Evolutionary conservation across 2,888 invertebrate genomes (phyloP), one percentile per base, ranked within the genome.

Genomic region (Synergus gifuensis): DNA sequence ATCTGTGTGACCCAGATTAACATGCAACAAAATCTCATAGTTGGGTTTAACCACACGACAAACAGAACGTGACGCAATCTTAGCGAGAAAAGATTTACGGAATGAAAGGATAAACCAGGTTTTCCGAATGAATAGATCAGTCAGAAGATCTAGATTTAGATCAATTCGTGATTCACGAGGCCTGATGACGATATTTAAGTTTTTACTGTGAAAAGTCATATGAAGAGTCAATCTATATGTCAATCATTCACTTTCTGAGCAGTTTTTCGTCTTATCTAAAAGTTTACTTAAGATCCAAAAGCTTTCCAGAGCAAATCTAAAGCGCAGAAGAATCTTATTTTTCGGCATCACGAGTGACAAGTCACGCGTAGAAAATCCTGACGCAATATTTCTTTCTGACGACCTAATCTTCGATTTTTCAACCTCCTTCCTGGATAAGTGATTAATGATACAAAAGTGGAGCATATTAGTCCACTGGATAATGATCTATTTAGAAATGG

Each of bases 1-100:
- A 54, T 60, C 22, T 60, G 60, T 22, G 22, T 60, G 60, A 60
- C 60, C 60, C 60, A 60, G 60, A 60, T 60, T 60, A 60, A 60
- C 5, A 12, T 5, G 22, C 11, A 60, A 22, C 12, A 22, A 60
- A 60, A 60, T 22, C 60, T 60, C 22, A 22, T 22, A 22, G 22
- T 60, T 14, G 22, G 22, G 60, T 22, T 22, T 67, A 42, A 67
- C 22, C 60, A 60, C 14, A 46, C 44, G 22, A 18, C 22, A 46
- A 67, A 67, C 18, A 42, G 44, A 14, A 46, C 44, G 14, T 14
- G 67, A 67, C 14, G 22, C 12, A 60, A 60, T 18, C 22, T 22
- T 46, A 36, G 11, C n/a, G 4, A 28, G 49, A 69, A 44, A 16
- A 69, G 69, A 69, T 44, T 67, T 46, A 18, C 22, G 1, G 60